Evolutionary conservation across 2,888 invertebrate species (phyloP).

Genomic region (Schizaphis graminum): DNA sequence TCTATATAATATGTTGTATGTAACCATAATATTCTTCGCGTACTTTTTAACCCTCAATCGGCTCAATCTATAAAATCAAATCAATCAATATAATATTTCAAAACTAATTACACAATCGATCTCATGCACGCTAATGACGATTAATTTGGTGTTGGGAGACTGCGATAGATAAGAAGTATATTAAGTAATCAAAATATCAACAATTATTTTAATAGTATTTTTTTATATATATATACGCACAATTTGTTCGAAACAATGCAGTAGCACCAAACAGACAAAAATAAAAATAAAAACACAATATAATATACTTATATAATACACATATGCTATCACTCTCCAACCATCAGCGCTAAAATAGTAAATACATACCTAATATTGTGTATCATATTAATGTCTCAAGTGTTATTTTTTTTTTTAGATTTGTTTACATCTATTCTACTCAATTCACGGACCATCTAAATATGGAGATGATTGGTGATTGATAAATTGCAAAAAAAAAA

Average conservation of each 20-base stretch:
- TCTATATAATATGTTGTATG: not conserved
- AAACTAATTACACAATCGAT: not conserved
- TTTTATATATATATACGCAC: not conserved
- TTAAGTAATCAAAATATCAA: not conserved
- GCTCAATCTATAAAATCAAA: too few species aligned
- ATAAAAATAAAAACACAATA: not conserved
- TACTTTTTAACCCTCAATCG: not conserved
- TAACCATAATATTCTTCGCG: not conserved
- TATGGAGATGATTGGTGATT: not conserved
- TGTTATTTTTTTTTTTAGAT: not conserved
- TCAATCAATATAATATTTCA: not conserved
- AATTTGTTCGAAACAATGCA: too few species aligned
- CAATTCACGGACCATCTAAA: not conserved
- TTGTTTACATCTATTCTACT: not conserved
- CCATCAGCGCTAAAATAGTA: not conserved
- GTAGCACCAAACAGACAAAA: not conserved
- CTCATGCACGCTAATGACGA: not conserved
- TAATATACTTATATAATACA: not conserved
- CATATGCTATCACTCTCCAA: not conserved
- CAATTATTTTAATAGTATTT: too few species aligned
- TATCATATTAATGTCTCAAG: not conserved
- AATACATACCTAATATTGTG: not conserved
- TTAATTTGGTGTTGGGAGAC: not conserved
- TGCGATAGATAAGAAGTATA: not conserved
- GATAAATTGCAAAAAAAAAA: not conserved